A percentile compares a stretch with the other conserved stretches of the same genome.
These are phyloP conservation scores for Allobates femoralis DNA, from an alignment of 2,797 vertebrate genomes.

Conservation along the genomic window DNA sequence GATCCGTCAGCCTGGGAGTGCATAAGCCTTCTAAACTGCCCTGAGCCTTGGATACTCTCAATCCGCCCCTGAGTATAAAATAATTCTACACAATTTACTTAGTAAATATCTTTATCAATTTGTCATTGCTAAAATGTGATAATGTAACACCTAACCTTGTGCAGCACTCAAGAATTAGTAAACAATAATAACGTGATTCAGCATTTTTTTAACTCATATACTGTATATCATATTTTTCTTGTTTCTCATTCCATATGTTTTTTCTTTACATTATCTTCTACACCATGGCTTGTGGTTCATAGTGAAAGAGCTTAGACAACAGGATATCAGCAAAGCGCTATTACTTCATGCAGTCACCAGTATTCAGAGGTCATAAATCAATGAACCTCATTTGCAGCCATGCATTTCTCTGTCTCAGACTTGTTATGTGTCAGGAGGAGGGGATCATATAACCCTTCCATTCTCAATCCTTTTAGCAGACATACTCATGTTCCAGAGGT, in stretches of 20 bases:
- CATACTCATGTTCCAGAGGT: background rate
- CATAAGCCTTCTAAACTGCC: too few species aligned
- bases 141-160: too few species aligned
- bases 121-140: too few species aligned
- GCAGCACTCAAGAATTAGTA: too few species aligned
- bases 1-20: too few species aligned
- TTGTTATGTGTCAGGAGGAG: background rate
- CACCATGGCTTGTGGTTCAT: background rate
- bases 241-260: background rate
- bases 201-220: background rate
- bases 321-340: background rate
- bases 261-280: background rate
- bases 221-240: background rate
- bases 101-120: too few species aligned
- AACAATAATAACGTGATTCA: background rate
- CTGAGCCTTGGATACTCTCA: too few species aligned
- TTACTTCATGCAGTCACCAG: background rate
- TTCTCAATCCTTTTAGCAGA: background rate
- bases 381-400: background rate
- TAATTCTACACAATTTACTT: too few species aligned
- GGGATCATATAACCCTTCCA: slow-evolving; percentile 1
- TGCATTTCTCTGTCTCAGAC: background rate
- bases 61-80: too few species aligned
- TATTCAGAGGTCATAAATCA: slow-evolving; percentile 1
- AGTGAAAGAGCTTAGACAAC: background rate